A percentile compares a stretch with the other conserved stretches of the same genome.
Conservation (phyloP, 2,113 vertebrate genomes). For the Aramus guarauna region DNA sequence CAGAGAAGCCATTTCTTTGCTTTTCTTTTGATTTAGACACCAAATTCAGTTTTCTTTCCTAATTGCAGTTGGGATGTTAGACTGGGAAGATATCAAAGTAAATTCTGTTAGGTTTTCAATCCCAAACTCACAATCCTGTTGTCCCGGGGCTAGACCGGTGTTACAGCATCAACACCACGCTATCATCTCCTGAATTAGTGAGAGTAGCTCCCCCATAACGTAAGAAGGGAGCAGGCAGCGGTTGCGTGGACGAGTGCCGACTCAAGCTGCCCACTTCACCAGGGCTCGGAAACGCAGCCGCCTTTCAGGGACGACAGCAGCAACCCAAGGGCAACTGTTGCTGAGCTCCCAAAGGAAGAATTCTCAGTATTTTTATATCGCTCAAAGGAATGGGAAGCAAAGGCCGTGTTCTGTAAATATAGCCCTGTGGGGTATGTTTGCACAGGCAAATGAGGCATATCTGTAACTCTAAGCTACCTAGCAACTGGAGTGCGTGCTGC, state of each 20-base stretch:
- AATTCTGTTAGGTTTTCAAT: background rate
- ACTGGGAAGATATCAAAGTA: background rate
- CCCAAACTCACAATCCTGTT: background rate
- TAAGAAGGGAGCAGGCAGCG: background rate
- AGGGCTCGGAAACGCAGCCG: accelerated
- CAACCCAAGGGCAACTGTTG: slow-evolving; percentile 21
- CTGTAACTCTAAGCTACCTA: slow-evolving; percentile 25
- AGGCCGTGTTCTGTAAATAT: slow-evolving; percentile 43
- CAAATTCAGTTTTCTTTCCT: background rate
- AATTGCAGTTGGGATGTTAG: background rate
- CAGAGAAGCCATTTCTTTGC: background rate
- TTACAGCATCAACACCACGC: background rate
- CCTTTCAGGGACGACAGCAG: background rate
- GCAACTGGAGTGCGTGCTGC: background rate
- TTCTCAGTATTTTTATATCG: background rate
- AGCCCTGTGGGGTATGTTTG: background rate
- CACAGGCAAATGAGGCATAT: slow-evolving; percentile 23
- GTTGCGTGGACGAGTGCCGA: accelerated
- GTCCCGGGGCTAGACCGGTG: background rate
- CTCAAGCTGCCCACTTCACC: background rate
- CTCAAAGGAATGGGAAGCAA: slow-evolving; percentile 46
- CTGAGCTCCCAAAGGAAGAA: slow-evolving; percentile 38
- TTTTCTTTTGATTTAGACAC: background rate
- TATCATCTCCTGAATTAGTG: background rate
- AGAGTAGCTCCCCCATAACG: background rate